phyloP scores from a whole-genome alignment of 2,113 vertebrate genomes.

The Grammomys dolichurus region DNA sequence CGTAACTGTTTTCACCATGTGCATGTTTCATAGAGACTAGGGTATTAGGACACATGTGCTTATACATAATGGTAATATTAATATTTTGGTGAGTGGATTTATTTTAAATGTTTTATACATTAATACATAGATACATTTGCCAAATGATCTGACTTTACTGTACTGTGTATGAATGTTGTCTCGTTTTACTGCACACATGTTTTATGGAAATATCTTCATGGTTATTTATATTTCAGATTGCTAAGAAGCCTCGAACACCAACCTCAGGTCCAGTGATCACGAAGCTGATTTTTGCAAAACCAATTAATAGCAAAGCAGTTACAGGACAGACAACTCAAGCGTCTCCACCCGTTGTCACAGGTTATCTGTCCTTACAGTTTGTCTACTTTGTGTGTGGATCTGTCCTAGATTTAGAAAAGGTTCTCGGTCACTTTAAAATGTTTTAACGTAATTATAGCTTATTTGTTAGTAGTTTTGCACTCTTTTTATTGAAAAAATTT shows the following conservation, averaged over 20 bases:
- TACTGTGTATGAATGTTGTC: conserved; percentile 39
- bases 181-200: conserved; percentile 59
- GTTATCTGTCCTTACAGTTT: conserved; percentile 87
- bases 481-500: background rate
- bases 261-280: conserved; percentile 95
- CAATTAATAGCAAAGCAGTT: conserved; percentile 96
- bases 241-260: conserved; percentile 95
- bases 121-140: conserved; percentile 48
- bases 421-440: conserved; percentile 11
- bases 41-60: conserved; percentile 23
- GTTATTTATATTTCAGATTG: conserved; percentile 91
- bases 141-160: conserved; percentile 55
- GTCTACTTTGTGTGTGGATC: conserved; percentile 58
- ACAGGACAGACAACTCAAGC: conserved; percentile 93
- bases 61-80: conserved; percentile 44
- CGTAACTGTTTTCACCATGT: conserved; percentile 43
- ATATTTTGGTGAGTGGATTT: conserved; percentile 53
- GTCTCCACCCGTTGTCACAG: conserved; percentile 93
- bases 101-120: conserved; percentile 63
- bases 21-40: conserved; percentile 37
- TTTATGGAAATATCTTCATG: conserved; percentile 74
- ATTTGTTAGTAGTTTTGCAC: background rate
- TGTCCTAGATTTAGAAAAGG: conserved; percentile 47
- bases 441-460: conserved; percentile 43
- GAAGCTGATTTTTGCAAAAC: conserved; percentile 98